Percentiles rank a stretch among this genome's conserved stretches.
These are phyloP conservation scores for Aspidiotus rigidus DNA, from an alignment of 2,888 invertebrate genomes.

Conservation along the genomic window DNA sequence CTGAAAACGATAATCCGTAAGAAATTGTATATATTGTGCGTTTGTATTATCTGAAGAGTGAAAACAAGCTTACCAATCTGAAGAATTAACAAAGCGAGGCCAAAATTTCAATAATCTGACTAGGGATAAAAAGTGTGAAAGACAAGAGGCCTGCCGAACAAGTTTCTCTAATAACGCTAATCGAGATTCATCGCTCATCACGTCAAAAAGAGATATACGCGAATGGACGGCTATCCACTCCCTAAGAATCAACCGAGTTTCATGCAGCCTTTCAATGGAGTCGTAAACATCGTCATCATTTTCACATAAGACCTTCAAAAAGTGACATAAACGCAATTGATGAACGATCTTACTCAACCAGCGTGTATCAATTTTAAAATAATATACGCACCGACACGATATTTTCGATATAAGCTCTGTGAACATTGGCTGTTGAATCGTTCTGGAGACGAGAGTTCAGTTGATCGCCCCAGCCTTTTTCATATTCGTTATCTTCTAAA, in stretches of 20 bases:
- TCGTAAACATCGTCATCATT: conserved; percentile 16
- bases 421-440: not conserved
- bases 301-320: conserved; percentile 11
- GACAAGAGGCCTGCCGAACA: not conserved
- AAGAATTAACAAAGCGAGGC: conserved; percentile 2
- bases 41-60: too few species aligned
- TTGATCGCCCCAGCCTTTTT: conserved; percentile 21
- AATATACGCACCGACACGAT: conserved; percentile 17
- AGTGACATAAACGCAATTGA: not conserved
- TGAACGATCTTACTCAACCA: too few species aligned
- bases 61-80: too few species aligned
- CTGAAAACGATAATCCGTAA: not conserved
- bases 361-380: too few species aligned
- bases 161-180: conserved; percentile 13
- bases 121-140: conserved; percentile 6
- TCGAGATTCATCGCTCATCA: not conserved
- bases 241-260: conserved; percentile 18
- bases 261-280: conserved; percentile 17
- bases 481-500: conserved; percentile 28
- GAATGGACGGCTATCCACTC: conserved; percentile 20
- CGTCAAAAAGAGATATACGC: conserved; percentile 14
- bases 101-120: conserved; percentile 16
- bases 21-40: not conserved
- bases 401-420: conserved; percentile 12
- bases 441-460: conserved; percentile 17